These are phyloP conservation scores for Argentina silus DNA, from an alignment of 2,797 vertebrate species.

Conservation along the genomic window DNA sequence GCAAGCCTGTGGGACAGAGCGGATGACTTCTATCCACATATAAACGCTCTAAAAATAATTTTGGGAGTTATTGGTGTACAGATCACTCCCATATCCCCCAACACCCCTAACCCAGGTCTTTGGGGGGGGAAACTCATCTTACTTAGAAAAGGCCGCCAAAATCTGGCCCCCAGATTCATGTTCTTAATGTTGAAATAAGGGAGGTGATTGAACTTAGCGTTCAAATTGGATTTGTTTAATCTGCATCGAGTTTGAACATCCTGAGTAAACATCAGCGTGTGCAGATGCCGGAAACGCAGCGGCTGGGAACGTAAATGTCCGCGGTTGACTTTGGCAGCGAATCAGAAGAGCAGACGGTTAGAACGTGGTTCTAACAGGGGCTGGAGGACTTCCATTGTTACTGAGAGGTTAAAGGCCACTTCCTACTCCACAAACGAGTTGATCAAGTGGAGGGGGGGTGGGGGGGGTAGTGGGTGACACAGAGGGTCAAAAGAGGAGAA, in stretches of 20 bases:
- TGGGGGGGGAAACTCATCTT: conserved; percentile 13
- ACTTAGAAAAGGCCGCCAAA: conserved; percentile 54
- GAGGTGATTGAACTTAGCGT: conserved; percentile 71
- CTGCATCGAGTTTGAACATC: conserved; percentile 74
- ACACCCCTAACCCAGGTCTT: conserved; percentile 54
- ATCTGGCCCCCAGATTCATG: conserved; percentile 68
- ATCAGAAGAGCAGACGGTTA: conserved; percentile 63
- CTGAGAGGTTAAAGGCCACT: conserved; percentile 42
- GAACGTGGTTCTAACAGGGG: conserved; percentile 54
- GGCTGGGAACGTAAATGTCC: conserved; percentile 70
- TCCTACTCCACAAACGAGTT: conserved; percentile 36
- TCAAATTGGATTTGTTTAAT: conserved; percentile 81
- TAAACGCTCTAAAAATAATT: conserved; percentile 70
- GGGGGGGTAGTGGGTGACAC: conserved; percentile 13
- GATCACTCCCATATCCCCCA: conserved; percentile 31
- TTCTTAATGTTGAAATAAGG: conserved; percentile 72
- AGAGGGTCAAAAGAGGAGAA: conserved; percentile 13
- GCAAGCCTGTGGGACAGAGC: conserved; percentile 66
- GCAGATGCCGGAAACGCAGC: conserved; percentile 75
- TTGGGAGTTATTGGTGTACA: conserved; percentile 60
- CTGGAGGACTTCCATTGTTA: conserved; percentile 68
- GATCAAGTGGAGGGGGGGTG: conserved; percentile 19
- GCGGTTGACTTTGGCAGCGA: conserved; percentile 76
- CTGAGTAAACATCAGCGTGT: conserved; percentile 81
- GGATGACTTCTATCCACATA: conserved; percentile 66